phyloP scores from a whole-genome alignment of 2,888 invertebrate species.

The Rhagonycha fulva region DNA sequence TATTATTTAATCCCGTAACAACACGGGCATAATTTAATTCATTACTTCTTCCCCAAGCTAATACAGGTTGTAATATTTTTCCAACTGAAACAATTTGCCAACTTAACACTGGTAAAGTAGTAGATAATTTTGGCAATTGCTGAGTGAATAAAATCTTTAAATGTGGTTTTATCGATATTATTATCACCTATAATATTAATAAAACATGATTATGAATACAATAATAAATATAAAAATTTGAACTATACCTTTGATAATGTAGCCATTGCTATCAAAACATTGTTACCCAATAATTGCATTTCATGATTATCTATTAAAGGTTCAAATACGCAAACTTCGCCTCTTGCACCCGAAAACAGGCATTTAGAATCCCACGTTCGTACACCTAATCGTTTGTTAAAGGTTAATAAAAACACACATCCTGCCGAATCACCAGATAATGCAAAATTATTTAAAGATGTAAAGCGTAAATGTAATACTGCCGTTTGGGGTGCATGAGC shows the following conservation, averaged over 20 bases:
- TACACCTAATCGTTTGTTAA: constrained; percentile 85
- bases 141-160: constrained; percentile 80
- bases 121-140: constrained; percentile 68
- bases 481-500: constrained; percentile 85
- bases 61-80: constrained; percentile 74
- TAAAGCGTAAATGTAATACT: constrained; percentile 69
- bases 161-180: constrained; percentile 77
- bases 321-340: constrained; percentile 84
- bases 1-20: constrained; percentile 57
- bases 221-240: background rate
- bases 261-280: constrained; percentile 87
- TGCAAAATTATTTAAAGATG: constrained; percentile 62
- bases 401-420: constrained; percentile 92
- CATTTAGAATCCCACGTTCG: constrained; percentile 89
- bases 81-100: constrained; percentile 92
- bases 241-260: constrained; percentile 81
- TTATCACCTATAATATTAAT: constrained; percentile 63
- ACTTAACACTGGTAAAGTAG: constrained; percentile 86
- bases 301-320: constrained; percentile 61
- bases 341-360: constrained; percentile 94
- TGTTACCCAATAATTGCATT: constrained; percentile 71
- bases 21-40: constrained; percentile 87
- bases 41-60: constrained; percentile 86
- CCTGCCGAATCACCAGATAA: constrained; percentile 84
- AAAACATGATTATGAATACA: background rate